Conservation (phyloP, 2,888 invertebrate genomes). For the Diaprepes abbreviatus region DNA sequence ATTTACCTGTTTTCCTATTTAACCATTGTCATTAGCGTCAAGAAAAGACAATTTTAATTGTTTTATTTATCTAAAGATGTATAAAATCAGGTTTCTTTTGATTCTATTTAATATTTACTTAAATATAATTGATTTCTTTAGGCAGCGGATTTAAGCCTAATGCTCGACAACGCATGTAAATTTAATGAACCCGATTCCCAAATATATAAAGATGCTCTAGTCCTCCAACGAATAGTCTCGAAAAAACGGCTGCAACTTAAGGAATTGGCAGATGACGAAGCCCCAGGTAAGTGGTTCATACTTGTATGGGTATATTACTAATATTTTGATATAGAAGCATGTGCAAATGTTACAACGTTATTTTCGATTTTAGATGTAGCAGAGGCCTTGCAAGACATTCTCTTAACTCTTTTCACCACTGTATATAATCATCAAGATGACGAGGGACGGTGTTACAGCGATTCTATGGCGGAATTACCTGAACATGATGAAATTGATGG, state of each 20-base stretch:
- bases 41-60: no score
- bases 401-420: constrained; percentile 91
- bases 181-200: constrained; percentile 98
- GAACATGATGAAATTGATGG: constrained; percentile 86
- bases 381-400: constrained; percentile 90
- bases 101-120: no score
- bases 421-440: constrained; percentile 97
- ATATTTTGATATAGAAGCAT: no score
- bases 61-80: no score
- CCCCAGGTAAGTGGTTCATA: constrained; percentile 71
- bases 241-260: constrained; percentile 92
- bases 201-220: constrained; percentile 96
- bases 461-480: constrained; percentile 93
- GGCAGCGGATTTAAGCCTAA: constrained; percentile 85
- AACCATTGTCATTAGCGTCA: no score
- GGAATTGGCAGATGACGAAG: constrained; percentile 76
- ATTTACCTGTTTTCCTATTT: no score
- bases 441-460: constrained; percentile 96
- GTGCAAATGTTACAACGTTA: no score
- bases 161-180: constrained; percentile 97
- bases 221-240: constrained; percentile 90
- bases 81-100: no score
- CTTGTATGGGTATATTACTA: no score
- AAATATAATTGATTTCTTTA: constrained; percentile 14
- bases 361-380: constrained; percentile 75